These are phyloP conservation scores for Globodera ellingtonae DNA, from an alignment of 1,140 invertebrate genomes.

Conservation along the genomic window DNA sequence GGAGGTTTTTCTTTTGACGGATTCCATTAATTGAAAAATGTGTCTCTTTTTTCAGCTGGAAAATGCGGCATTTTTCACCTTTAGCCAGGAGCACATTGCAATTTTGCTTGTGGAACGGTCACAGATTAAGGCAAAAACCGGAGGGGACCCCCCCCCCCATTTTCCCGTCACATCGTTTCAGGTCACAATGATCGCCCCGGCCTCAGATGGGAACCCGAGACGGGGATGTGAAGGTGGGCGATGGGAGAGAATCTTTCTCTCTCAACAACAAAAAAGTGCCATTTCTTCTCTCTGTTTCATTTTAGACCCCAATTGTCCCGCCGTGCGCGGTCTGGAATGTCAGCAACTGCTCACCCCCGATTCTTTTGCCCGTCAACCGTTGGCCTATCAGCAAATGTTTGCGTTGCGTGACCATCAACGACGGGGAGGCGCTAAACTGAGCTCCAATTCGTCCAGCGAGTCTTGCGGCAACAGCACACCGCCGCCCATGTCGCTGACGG, in stretches of 20 bases:
- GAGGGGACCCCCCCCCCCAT: neutral
- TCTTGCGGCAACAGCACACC: neutral
- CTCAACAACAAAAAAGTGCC: neutral
- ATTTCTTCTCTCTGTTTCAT: neutral
- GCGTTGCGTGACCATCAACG: conserved; percentile 12
- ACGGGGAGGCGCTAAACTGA: conserved; percentile 11
- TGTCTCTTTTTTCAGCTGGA: conserved; percentile 73
- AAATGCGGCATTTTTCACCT: conserved; percentile 82
- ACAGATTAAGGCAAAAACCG: conserved; percentile 70
- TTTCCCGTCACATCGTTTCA: conserved; percentile 53
- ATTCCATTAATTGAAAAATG: neutral
- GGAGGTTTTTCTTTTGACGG: conserved; percentile 71
- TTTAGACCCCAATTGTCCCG: conserved; percentile 59
- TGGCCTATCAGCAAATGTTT: conserved; percentile 42
- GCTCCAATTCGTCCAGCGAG: neutral
- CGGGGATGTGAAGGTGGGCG: conserved; percentile 65
- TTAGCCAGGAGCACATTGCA: conserved; percentile 89
- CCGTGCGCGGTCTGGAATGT: conserved; percentile 56
- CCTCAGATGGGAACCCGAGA: conserved; percentile 73
- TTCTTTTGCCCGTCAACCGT: conserved; percentile 59
- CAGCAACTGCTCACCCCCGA: conserved; percentile 61
- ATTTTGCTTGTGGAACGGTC: conserved; percentile 86
- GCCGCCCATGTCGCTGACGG: conserved; percentile 4
- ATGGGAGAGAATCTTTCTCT: neutral
- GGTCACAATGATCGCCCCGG: conserved; percentile 80